Evolutionary conservation across 2,888 invertebrate species (phyloP).

Genomic region (Apamea crenata): DNA sequence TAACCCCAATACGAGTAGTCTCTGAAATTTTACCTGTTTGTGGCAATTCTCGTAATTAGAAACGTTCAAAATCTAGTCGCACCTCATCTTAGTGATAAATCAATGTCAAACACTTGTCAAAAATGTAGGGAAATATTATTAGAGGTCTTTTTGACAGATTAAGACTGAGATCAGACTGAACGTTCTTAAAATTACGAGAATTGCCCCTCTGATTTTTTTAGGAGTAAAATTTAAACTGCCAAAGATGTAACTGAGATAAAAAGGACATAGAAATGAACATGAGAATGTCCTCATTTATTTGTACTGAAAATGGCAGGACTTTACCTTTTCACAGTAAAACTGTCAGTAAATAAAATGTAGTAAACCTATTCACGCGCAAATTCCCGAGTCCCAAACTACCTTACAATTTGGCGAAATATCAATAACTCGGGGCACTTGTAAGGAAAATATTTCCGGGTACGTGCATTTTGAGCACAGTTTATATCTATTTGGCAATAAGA

Average conservation of each 20-base stretch:
- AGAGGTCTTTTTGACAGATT: not conserved
- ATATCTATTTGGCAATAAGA: slow-evolving; percentile 79
- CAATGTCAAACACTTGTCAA: not conserved
- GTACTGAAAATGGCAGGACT: slow-evolving; percentile 22
- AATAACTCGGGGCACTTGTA: slow-evolving; percentile 67
- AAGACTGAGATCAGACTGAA: not conserved
- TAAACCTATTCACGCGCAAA: slow-evolving; percentile 37
- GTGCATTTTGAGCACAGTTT: slow-evolving; percentile 73
- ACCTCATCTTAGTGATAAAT: no score
- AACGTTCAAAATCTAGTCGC: not conserved
- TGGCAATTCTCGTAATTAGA: not conserved
- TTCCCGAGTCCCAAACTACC: slow-evolving; percentile 50
- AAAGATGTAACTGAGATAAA: not conserved
- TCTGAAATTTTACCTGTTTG: not conserved
- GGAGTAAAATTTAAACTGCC: not conserved
- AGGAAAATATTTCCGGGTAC: slow-evolving; percentile 69
- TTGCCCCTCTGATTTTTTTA: not conserved
- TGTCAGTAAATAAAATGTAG: slow-evolving; percentile 38
- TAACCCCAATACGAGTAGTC: accelerated
- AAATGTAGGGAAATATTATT: not conserved
- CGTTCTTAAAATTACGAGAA: not conserved
- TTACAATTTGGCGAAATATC: slow-evolving; percentile 68
- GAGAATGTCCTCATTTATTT: slow-evolving; percentile 9
- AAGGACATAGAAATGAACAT: not conserved
- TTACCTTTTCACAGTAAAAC: slow-evolving; percentile 35